These are phyloP conservation scores for Neolamprologus ventralis DNA, from an alignment of 2,113 vertebrate genomes.

Conservation along the genomic window DNA sequence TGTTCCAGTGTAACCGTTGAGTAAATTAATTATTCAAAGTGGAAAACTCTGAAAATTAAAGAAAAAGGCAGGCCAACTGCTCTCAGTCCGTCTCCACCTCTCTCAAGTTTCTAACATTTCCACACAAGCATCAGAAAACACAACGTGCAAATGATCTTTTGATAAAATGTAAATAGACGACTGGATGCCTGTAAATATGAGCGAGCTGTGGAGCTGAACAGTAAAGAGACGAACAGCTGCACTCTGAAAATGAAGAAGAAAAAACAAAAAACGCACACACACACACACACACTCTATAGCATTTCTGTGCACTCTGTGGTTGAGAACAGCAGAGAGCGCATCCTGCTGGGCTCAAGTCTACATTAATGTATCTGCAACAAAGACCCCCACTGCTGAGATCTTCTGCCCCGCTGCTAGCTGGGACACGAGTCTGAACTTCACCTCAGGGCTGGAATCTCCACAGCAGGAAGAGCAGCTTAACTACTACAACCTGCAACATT, in stretches of 20 bases:
- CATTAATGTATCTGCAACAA: not conserved
- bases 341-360: constrained; percentile 25
- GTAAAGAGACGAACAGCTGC: not conserved
- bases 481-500: not conserved
- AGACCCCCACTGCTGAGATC: constrained; percentile 32
- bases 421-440: constrained; percentile 13
- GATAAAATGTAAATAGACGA: not conserved
- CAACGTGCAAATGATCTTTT: not conserved
- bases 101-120: not conserved
- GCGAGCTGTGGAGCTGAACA: not conserved
- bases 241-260: not conserved
- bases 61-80: not conserved
- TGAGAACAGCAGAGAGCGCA: not conserved
- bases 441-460: not conserved
- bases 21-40: not conserved
- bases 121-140: not conserved
- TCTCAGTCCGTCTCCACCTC: not conserved
- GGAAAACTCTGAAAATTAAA: not conserved
- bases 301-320: not conserved
- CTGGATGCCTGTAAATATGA: not conserved
- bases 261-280: not conserved
- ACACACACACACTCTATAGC: not conserved
- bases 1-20: not conserved
- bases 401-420: not conserved
- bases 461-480: not conserved